Conservation (phyloP, 2,888 invertebrate species). For the Nymphalis c-album region DNA sequence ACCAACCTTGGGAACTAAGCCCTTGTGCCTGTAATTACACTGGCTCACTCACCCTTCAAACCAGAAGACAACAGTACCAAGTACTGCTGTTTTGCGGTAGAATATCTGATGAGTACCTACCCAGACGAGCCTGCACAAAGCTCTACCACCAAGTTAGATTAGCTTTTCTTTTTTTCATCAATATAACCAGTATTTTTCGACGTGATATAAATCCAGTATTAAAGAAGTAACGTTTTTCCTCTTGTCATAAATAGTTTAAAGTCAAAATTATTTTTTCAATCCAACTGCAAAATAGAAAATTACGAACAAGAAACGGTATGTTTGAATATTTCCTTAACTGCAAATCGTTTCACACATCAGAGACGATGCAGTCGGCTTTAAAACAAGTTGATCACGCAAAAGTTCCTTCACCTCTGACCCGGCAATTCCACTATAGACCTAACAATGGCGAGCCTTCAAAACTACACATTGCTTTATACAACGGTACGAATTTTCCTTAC, state of each 20-base stretch:
- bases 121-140: too few relatives aligned
- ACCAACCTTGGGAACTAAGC: too few relatives aligned
- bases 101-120: too few relatives aligned
- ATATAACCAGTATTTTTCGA: neutral
- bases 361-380: constrained; percentile 62
- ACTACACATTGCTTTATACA: constrained; percentile 22
- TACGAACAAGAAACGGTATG: constrained; percentile 5
- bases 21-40: too few relatives aligned
- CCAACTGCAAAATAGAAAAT: constrained; percentile 3
- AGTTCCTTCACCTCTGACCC: constrained; percentile 75
- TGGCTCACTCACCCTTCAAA: too few relatives aligned
- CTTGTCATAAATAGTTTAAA: too few relatives aligned
- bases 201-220: neutral
- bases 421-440: constrained; percentile 39
- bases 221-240: too few relatives aligned
- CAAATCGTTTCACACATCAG: constrained; percentile 53
- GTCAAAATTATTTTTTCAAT: constrained; percentile 12
- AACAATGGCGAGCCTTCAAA: constrained; percentile 26
- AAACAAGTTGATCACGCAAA: constrained; percentile 67
- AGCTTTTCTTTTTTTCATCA: too few relatives aligned
- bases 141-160: too few relatives aligned
- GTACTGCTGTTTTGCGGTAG: too few relatives aligned
- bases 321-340: constrained; percentile 34
- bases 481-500: constrained; percentile 11
- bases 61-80: too few relatives aligned